Conservation (phyloP, 2,113 vertebrate species). For the Forbesichthys agassizii region DNA sequence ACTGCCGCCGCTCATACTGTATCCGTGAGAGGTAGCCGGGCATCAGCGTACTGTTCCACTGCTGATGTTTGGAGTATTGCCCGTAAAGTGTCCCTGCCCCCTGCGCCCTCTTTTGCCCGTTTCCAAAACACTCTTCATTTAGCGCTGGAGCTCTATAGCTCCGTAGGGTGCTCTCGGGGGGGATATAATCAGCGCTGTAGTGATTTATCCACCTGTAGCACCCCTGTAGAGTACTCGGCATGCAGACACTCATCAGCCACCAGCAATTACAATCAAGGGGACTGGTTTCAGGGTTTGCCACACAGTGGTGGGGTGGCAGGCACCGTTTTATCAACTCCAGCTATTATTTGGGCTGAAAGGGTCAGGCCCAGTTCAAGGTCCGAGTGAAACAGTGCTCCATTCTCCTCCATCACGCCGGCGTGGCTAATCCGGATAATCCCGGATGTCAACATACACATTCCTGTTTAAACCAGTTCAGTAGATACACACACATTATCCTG, state of each 20-base stretch:
- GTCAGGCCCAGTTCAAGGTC: slow-evolving; percentile 7
- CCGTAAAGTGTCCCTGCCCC: slow-evolving; percentile 29
- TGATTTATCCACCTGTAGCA: slow-evolving; percentile 59
- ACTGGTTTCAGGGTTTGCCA: neutral
- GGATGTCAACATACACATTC: slow-evolving; percentile 23
- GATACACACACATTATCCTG: slow-evolving; percentile 23
- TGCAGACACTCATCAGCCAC: slow-evolving; percentile 34
- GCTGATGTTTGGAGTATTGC: slow-evolving; percentile 44
- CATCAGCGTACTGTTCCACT: slow-evolving; percentile 26
- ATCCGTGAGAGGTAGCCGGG: slow-evolving; percentile 21
- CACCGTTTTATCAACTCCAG: slow-evolving; percentile 1
- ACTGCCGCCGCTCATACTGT: slow-evolving; percentile 19
- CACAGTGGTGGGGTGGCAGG: slow-evolving; percentile 20
- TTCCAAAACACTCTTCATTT: slow-evolving; percentile 4
- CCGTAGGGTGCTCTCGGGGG: slow-evolving; percentile 45
- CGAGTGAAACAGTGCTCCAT: neutral
- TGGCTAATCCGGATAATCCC: slow-evolving; percentile 4
- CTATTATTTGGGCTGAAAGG: neutral
- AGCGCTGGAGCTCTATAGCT: slow-evolving; percentile 38
- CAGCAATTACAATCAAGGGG: slow-evolving; percentile 34
- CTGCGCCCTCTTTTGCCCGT: neutral
- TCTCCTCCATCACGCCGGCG: neutral
- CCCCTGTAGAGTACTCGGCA: slow-evolving; percentile 34
- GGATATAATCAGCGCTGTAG: slow-evolving; percentile 51
- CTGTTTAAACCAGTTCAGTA: slow-evolving; percentile 5